Conservation (phyloP, 2,888 invertebrate genomes). For the Coleophora flavipennella region DNA sequence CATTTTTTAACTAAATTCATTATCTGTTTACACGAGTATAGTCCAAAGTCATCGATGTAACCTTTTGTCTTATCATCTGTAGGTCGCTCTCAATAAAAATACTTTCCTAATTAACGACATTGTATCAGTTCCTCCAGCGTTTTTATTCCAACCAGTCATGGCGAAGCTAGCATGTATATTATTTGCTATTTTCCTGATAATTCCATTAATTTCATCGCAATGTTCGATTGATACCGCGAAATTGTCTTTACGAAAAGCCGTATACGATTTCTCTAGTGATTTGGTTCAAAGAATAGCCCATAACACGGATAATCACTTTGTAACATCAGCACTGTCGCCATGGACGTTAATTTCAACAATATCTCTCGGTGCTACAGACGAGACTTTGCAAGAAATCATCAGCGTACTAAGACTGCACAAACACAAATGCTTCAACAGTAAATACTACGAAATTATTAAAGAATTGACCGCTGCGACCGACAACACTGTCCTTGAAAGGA, state of each 20-base stretch:
- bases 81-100: too few relatives aligned
- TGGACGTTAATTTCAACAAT: conserved; percentile 45
- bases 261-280: conserved; percentile 36
- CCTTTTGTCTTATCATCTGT: too few relatives aligned
- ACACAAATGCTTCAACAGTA: conserved; percentile 43
- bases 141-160: conserved; percentile 3
- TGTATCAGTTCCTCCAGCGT: not conserved
- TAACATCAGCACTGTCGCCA: conserved; percentile 43
- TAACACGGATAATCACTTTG: conserved; percentile 53
- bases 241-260: conserved; percentile 19
- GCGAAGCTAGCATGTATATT: not conserved
- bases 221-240: conserved; percentile 20
- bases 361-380: conserved; percentile 40
- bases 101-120: too few relatives aligned
- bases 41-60: too few relatives aligned
- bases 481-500: conserved; percentile 33
- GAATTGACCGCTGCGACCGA: conserved; percentile 18
- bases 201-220: conserved; percentile 19
- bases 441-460: conserved; percentile 36
- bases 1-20: too few relatives aligned
- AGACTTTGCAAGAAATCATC: conserved; percentile 36
- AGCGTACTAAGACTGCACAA: conserved; percentile 33
- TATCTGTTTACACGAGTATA: too few relatives aligned
- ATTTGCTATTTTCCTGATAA: conserved; percentile 2
- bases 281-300: conserved; percentile 29